These are phyloP conservation scores for Petrocephalus microphthalmus DNA, from an alignment of 2,113 vertebrate species.

Conservation along the genomic window DNA sequence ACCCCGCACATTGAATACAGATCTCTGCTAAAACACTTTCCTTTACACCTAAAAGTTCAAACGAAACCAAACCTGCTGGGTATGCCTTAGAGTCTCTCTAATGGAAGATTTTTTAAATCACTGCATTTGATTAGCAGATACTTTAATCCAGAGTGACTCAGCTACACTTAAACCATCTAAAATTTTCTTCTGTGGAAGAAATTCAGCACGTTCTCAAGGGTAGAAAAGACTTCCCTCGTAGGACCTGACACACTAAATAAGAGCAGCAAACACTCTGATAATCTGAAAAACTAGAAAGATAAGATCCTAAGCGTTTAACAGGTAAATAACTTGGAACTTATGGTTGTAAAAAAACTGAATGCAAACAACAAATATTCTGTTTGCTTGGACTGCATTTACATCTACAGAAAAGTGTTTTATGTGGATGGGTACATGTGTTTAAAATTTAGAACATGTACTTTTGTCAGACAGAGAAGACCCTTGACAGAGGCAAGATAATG, in stretches of 20 bases:
- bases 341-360: constrained; percentile 6
- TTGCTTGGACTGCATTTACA: constrained; percentile 25
- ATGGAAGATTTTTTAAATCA: neutral
- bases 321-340: neutral
- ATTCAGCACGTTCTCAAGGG: neutral
- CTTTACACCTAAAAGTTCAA: neutral
- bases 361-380: constrained; percentile 23
- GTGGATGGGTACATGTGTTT: constrained; percentile 47
- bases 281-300: neutral
- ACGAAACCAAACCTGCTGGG: neutral
- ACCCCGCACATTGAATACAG: neutral
- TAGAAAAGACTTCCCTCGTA: neutral
- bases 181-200: neutral
- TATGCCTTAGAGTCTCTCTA: neutral
- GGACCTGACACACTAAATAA: neutral
- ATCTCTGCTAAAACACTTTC: neutral
- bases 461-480: constrained; percentile 45
- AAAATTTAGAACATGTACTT: constrained; percentile 46
- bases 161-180: neutral
- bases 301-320: neutral
- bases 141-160: neutral
- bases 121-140: neutral
- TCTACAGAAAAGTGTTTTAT: constrained; percentile 38
- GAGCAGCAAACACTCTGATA: neutral
- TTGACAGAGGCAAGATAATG: constrained; percentile 43